A percentile compares a stretch with the other conserved stretches of the same genome.
These are phyloP conservation scores for Ariolimax columbianus DNA, from an alignment of 2,888 invertebrate species.

Conservation along the genomic window DNA sequence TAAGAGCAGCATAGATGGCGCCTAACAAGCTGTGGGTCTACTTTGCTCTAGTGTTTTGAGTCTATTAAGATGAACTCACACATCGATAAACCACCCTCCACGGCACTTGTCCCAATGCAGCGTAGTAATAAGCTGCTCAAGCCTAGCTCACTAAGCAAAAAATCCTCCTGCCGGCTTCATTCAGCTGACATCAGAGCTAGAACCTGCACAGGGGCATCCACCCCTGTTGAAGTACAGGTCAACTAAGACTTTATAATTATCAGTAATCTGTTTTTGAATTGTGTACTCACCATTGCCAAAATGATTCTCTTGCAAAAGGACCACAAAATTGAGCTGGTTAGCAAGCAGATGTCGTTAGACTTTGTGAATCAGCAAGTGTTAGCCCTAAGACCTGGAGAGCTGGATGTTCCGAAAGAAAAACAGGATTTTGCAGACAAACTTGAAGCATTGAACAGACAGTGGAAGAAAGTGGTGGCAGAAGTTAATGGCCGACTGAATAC, in stretches of 20 bases:
- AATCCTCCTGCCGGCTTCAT: no score
- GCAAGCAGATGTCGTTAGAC: constrained; percentile 75
- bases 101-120: no score
- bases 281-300: background rate
- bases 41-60: no score
- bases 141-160: no score
- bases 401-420: constrained; percentile 64
- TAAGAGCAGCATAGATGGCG: no score
- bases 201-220: no score
- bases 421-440: constrained; percentile 75
- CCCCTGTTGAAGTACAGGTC: no score
- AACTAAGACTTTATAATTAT: background rate
- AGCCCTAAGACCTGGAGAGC: constrained; percentile 60
- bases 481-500: constrained; percentile 67
- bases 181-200: no score
- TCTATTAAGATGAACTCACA: no score
- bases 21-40: no score
- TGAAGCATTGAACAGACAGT: constrained; percentile 70
- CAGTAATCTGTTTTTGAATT: background rate
- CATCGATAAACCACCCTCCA: no score
- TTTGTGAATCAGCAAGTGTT: constrained; percentile 75
- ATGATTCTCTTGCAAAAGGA: constrained; percentile 59
- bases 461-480: constrained; percentile 66
- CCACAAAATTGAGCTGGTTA: constrained; percentile 74
- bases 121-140: no score